Conservation (phyloP, 2,113 vertebrate species). For the Oceanites oceanicus region DNA sequence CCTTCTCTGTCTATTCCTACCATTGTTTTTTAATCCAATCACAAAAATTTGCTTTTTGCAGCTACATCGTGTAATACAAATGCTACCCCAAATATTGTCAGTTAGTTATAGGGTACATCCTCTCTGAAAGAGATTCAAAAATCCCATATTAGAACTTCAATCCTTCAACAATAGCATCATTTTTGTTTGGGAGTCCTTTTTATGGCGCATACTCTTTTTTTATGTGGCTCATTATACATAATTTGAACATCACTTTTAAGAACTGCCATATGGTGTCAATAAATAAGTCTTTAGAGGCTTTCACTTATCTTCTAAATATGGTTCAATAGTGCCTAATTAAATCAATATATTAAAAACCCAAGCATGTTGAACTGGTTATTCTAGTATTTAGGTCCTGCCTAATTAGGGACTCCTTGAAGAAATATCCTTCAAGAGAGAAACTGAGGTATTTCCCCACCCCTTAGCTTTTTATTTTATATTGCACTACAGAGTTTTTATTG, state of each 20-base stretch:
- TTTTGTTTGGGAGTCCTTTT: constrained; percentile 38
- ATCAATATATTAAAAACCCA: constrained; percentile 54
- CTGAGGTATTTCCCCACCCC: background rate
- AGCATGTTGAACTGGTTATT: background rate
- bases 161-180: background rate
- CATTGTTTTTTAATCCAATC: background rate
- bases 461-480: background rate
- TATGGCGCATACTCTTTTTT: constrained; percentile 16
- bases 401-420: constrained; percentile 35
- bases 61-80: background rate
- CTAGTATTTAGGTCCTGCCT: constrained; percentile 6
- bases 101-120: background rate
- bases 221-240: constrained; percentile 54
- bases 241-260: constrained; percentile 55
- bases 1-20: background rate
- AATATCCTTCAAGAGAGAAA: background rate
- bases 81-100: background rate
- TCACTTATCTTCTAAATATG: constrained; percentile 60
- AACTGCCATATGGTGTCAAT: constrained; percentile 64
- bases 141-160: background rate
- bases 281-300: constrained; percentile 64
- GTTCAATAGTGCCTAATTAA: constrained; percentile 69
- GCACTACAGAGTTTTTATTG: background rate
- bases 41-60: background rate
- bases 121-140: background rate